phyloP scores from a whole-genome alignment of 2,797 vertebrate species.

The Pelochelys cantorii region DNA sequence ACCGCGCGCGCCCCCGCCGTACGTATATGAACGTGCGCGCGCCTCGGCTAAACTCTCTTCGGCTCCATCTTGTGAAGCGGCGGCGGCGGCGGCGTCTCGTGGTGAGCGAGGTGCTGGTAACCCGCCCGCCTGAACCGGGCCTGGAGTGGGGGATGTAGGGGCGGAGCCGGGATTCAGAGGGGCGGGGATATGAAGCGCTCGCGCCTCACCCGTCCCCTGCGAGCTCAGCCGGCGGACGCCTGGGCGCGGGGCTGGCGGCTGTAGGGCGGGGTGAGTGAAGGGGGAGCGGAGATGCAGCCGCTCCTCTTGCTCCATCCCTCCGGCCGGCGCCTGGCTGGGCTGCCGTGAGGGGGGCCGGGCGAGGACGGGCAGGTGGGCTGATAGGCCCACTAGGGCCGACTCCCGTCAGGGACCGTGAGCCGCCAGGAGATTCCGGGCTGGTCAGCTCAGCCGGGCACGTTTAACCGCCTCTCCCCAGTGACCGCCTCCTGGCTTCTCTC shows the following conservation, averaged over 20 bases:
- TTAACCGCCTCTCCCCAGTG: neutral
- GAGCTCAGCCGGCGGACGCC: neutral
- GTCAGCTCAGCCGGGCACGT: neutral
- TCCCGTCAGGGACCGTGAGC: neutral
- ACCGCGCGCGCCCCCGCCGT: neutral
- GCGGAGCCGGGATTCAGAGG: too few relatives aligned
- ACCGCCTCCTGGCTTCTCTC: neutral
- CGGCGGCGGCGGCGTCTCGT: neutral
- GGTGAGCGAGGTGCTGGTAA: neutral
- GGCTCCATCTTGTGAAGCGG: conserved; percentile 14
- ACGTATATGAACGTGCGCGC: neutral
- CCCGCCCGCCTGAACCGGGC: too few relatives aligned
- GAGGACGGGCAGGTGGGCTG: too few relatives aligned
- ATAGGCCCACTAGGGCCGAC: too few relatives aligned
- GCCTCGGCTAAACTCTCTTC: neutral
- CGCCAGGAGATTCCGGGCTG: neutral
- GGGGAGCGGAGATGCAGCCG: neutral
- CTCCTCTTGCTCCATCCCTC: neutral
- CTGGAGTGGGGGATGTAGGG: neutral
- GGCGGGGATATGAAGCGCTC: neutral
- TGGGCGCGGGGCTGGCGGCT: neutral
- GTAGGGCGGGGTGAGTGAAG: neutral
- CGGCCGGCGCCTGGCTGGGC: neutral
- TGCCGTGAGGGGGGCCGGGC: too few relatives aligned
- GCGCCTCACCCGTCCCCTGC: neutral